Evolutionary conservation across 2,888 invertebrate species (phyloP), one percentile per base, ranked within the genome.

Genomic region (Tridacna gigas): DNA sequence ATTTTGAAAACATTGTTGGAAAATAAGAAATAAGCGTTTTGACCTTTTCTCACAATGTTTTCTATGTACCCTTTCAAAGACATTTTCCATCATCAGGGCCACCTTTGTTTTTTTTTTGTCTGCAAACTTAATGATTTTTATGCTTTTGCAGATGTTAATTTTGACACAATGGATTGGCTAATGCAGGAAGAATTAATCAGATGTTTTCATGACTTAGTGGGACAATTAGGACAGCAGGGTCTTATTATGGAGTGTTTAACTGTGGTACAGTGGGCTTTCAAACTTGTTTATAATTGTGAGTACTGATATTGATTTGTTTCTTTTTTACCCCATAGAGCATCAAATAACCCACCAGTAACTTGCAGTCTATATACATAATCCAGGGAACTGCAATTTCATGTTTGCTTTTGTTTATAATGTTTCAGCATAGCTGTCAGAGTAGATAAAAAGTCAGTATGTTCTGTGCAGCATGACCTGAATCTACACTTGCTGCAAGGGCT

Each of bases 251-350:
- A 67, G 18, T 67, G 67, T n/a, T n/a, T 67, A n/a, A 18, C 4
- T 45, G 67, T 67, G 3, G n/a, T 67, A 45, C 45, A 67, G n/a
- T 20, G 28, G 45, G 67, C 67, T 12, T 45, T 67, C n/a, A 67
- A 67, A 67, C 28, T 67, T 26, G n/a, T 67, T 20, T 67, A 67
- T 28, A 67, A 20, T 45, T 45, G 67, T 67, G 15, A 67, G 67
- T 15, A 12, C 4, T 13, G 28, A 9, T n/a, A 2, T n/a, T n/a
- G 63, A 3, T 22, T n/a, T n/a, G n/a, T n/a, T n/a, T n/a, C 9
- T 20, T 63, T 63, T 63, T n/a, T 7, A 22, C n/a, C 13, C 22
- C 25, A 1, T 63, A 13, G 13, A 22, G 22, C 4, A n/a, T 20
- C 22, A 7, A 13, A 63, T 63, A n/a, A n/a, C n/a, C n/a, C 0